Percentiles rank a stretch among this genome's conserved stretches.
phyloP scores from a whole-genome alignment of 2,797 vertebrate genomes.

The Toxotes lorentzi region DNA sequence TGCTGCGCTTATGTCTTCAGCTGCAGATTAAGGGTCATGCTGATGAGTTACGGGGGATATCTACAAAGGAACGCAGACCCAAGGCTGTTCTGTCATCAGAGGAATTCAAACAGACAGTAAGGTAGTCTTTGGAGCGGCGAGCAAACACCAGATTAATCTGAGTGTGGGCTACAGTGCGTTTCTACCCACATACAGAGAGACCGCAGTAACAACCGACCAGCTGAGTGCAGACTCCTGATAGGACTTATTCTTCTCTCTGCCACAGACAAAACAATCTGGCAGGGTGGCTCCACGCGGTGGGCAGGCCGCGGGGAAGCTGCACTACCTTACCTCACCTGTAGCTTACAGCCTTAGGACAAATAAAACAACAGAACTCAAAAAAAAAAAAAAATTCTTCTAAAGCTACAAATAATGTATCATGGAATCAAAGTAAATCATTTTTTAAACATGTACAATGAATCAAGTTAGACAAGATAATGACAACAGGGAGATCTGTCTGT shows the following conservation, averaged over 20 bases:
- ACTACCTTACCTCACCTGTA: conserved; percentile 30
- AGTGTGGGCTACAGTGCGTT: conserved; percentile 7
- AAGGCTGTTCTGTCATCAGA: conserved; percentile 30
- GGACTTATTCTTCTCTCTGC: conserved; percentile 51
- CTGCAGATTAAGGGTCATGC: conserved; percentile 40
- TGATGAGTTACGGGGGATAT: conserved; percentile 25
- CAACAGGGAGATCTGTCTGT: background rate
- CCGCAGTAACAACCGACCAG: conserved; percentile 45
- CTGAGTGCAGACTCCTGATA: conserved; percentile 48
- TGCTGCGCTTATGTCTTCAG: conserved; percentile 23
- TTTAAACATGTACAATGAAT: background rate
- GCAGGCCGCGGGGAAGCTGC: conserved; percentile 53
- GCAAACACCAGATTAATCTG: conserved; percentile 36
- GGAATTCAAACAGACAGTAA: conserved; percentile 49
- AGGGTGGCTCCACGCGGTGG: conserved; percentile 32
- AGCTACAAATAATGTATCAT: background rate
- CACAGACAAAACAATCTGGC: conserved; percentile 62
- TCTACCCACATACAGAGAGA: conserved; percentile 41
- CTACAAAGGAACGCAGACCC: conserved; percentile 30
- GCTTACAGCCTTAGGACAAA: conserved; percentile 45
- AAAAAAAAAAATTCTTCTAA: background rate
- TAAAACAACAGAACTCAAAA: conserved; percentile 22
- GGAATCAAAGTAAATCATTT: background rate
- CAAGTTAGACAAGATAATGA: background rate
- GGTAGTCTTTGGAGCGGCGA: conserved; percentile 22